Evolutionary conservation across 2,797 vertebrate genomes (phyloP), one percentile per base, ranked within the genome.

Genomic region (Glyptemys insculpta): DNA sequence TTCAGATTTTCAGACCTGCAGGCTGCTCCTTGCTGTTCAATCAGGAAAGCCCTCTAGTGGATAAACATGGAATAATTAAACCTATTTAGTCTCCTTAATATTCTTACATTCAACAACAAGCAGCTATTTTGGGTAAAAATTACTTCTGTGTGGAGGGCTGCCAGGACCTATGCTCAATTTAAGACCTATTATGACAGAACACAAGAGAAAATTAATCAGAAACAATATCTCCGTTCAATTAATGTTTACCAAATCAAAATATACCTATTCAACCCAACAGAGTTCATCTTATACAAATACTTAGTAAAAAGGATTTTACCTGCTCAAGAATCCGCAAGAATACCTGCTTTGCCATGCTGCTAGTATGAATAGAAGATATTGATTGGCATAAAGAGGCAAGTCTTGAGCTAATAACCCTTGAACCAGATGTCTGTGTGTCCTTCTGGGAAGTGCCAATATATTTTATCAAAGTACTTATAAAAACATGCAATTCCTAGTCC

Each of bases 1-100:
- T 37, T 23, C 9, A 72, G 68, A 72, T 72, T 41, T 72, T 72
- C n/a, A 68, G 18, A 68, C 9, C 18, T 37, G n/a, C n/a, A 21
- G 37, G 5, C n/a, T n/a, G 0, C 1, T 0, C 1, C 3, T 81
- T 85, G 27, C 0, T 0, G 0, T 44, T 2, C 59, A 54, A 18
- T 52, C 68, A 21, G 21, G 19, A 37, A 86, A 86, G 95, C 85
- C 94, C 95, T 96, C 94, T 95, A 2, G 91, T 93, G 96, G 94
- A 81, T 68, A 53, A 59, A 14, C 6, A 65, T 23, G 78, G 82
- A 27, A 79, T 81, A n/a, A 88, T 49, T 15, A 18, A 47, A 25
- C 11, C 9, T 31, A 1, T 16, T 53, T 23, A 23, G 21, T 44
- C 44, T 78, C 37, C 19, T 0, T 54, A 89, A 37, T 59, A 44